These are phyloP conservation scores for Panulirus ornatus DNA, from an alignment of 1,140 invertebrate genomes.

Conservation along the genomic window DNA sequence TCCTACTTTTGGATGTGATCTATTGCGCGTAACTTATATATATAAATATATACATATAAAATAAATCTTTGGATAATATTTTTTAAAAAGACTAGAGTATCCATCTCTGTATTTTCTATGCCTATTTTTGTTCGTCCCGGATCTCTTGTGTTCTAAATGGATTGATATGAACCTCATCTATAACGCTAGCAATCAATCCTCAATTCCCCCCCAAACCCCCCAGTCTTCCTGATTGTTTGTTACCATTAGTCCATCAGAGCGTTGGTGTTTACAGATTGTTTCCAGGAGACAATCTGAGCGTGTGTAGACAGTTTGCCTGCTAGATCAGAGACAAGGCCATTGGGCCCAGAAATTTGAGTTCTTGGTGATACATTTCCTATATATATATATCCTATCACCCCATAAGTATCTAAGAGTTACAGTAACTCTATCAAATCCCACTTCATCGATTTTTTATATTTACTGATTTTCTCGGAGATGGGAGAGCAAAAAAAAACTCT, in stretches of 20 bases:
- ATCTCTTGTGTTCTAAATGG: slow-evolving; percentile 4
- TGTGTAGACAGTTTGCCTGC: not conserved
- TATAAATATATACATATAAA: slow-evolving; percentile 6
- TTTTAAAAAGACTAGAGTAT: not conserved
- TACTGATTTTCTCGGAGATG: no score
- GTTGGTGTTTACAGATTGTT: slow-evolving; percentile 38
- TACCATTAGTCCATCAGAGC: slow-evolving; percentile 45
- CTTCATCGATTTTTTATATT: no score
- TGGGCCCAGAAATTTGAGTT: no score
- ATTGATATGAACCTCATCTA: slow-evolving; percentile 12
- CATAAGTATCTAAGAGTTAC: no score
- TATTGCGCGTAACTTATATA: not conserved
- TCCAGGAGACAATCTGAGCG: slow-evolving; percentile 9
- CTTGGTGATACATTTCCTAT: no score
- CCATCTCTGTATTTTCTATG: not conserved
- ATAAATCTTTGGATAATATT: not conserved
- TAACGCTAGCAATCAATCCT: slow-evolving; percentile 24
- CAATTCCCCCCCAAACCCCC: slow-evolving; percentile 35
- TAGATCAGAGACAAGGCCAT: no score
- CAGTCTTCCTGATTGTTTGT: slow-evolving; percentile 63
- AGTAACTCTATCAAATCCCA: no score
- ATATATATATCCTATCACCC: no score
- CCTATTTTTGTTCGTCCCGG: slow-evolving; percentile 8
- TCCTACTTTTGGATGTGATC: not conserved
- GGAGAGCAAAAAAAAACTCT: no score